phyloP scores from a whole-genome alignment of 2,113 vertebrate species.

The Actenoides hombroni region DNA sequence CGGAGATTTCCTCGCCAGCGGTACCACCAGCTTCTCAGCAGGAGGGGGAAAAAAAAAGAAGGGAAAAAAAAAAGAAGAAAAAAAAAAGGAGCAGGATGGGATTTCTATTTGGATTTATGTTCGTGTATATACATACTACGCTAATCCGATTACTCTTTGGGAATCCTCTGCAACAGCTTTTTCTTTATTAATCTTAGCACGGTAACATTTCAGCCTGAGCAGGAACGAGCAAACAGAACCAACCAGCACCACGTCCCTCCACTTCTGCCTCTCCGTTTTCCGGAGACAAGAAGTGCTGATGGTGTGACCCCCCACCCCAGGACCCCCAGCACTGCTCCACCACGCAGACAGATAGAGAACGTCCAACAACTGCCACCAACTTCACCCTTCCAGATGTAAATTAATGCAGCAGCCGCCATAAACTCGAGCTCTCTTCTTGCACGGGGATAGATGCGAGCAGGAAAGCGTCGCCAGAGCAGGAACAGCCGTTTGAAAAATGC shows the following conservation, averaged over 20 bases:
- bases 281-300: neutral
- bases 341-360: neutral
- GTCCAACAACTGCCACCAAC: neutral
- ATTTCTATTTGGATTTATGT: neutral
- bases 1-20: rapidly evolving
- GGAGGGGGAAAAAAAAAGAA: neutral
- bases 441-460: neutral
- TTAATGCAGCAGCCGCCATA: conserved; percentile 46
- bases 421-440: neutral
- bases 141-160: neutral
- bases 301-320: neutral
- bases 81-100: neutral
- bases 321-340: neutral
- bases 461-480: neutral
- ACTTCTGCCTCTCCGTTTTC: neutral
- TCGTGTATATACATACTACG: neutral
- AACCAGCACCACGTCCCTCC: neutral
- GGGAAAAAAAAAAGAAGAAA: neutral
- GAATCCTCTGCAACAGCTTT: conserved; percentile 9
- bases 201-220: neutral
- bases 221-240: neutral
- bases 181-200: neutral
- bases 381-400: conserved; percentile 47
- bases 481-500: neutral
- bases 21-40: neutral